These are phyloP conservation scores for Reinhardtius hippoglossoides DNA, from an alignment of 2,113 vertebrate genomes.

Conservation along the genomic window DNA sequence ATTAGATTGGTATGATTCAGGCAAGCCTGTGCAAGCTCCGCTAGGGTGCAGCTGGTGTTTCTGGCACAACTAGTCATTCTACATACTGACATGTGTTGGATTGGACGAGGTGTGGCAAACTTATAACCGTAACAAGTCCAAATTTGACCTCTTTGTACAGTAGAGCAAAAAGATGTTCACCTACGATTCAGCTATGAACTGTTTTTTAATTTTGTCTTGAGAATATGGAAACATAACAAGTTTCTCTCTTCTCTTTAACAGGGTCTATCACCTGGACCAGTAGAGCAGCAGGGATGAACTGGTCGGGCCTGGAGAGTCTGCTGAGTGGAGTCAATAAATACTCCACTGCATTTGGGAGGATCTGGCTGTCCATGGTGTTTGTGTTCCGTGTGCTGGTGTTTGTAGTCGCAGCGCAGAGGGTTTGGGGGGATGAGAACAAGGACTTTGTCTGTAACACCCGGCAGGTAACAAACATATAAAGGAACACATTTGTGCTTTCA, in stretches of 20 bases:
- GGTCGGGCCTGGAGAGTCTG: conserved; percentile 88
- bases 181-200: not conserved
- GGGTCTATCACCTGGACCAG: conserved; percentile 10
- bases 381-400: conserved; percentile 94
- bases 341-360: conserved; percentile 91
- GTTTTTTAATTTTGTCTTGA: not conserved
- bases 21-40: conserved; percentile 12
- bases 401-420: conserved; percentile 91
- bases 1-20: not conserved
- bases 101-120: not conserved
- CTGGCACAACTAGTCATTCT: not conserved
- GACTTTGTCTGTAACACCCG: conserved; percentile 94
- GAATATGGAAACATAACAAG: not conserved
- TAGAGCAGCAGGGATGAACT: conserved; percentile 81
- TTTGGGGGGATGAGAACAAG: conserved; percentile 93
- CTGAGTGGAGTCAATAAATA: conserved; percentile 94
- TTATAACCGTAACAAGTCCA: not conserved
- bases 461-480: conserved; percentile 75
- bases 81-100: not conserved
- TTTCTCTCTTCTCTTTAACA: conserved; percentile 1
- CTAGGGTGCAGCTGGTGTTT: not conserved
- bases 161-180: not conserved
- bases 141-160: not conserved
- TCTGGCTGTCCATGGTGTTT: conserved; percentile 96
- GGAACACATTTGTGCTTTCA: not conserved